Evolutionary conservation across 1,140 invertebrate species (phyloP), one percentile per base, ranked within the genome.

Genomic region (Temnothorax curvispinosus): DNA sequence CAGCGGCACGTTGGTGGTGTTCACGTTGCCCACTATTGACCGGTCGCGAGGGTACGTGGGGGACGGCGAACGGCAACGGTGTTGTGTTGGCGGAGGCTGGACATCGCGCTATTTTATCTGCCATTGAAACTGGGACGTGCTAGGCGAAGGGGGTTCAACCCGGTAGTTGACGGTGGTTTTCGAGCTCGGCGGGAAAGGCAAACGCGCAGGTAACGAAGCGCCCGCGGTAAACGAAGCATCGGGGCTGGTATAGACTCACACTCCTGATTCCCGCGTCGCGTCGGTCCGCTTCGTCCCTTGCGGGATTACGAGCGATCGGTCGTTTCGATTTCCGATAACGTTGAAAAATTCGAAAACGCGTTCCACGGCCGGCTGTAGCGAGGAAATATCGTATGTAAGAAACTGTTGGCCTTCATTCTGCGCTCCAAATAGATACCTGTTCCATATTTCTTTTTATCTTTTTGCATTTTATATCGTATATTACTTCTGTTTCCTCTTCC

Each of bases 51-150:
- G 58, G 72, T 27, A n/a, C 15, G 52, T 56, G 67, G 47, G 38
- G 84, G 67, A 78, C 9, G 56, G 87, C 50, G 52, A 62, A 44
- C 47, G 75, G 76, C 27, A 64, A 60, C 67, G 72, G 41, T 44
- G 41, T 44, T 78, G 58, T 74, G 85, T 89, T 62, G 87, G 86
- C 52, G 85, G 86, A 85, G 89, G 74, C 75, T 90, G 89, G 86
- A 85, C 80, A 85, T 56, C 76, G 81, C 86, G 88, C 86, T 90
- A 90, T 90, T 90, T 90, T 90, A 90, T 90, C 89, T 88, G 71
- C 89, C 89, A 90, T 90, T 90, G 89, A 90, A 90, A 90, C 86
- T 90, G 89, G 89, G 86, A 84, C 89, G 89, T n/a, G 78, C 52
- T 77, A 62, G 52, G 64, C 58, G 56, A 35, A 52, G 50, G 27